Conservation (phyloP, 2,113 vertebrate genomes). For the Pygoscelis antarcticus region DNA sequence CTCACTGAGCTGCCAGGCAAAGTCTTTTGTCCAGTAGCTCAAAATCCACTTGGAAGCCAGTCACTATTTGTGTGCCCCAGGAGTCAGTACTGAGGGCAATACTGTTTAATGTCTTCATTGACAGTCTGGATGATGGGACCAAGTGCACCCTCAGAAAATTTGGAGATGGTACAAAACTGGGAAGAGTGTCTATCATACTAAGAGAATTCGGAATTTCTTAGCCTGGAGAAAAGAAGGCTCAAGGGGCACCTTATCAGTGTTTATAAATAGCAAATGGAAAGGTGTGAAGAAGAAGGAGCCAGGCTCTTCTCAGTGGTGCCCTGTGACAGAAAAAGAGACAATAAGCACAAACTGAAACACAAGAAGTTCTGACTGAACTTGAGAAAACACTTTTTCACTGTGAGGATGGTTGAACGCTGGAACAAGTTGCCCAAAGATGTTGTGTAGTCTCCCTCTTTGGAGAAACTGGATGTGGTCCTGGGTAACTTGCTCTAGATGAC, state of each 20-base stretch:
- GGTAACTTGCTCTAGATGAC: background rate
- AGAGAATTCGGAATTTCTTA: background rate
- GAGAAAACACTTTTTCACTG: background rate
- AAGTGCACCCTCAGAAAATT: background rate
- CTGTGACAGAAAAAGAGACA: background rate
- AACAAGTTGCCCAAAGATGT: background rate
- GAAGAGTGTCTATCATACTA: background rate
- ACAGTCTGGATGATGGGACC: background rate
- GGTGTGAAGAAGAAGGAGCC: background rate
- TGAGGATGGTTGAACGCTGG: background rate
- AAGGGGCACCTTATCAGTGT: too few relatives aligned
- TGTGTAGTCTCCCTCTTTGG: background rate
- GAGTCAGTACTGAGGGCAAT: background rate
- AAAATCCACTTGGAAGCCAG: background rate
- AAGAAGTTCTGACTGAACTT: background rate
- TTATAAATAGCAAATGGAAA: background rate
- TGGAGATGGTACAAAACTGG: background rate
- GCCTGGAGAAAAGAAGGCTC: background rate
- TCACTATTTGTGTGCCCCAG: background rate
- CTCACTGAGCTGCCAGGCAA: background rate
- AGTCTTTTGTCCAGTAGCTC: background rate
- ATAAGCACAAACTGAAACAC: background rate
- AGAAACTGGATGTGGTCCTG: background rate
- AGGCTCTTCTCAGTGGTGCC: background rate
- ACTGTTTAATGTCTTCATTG: background rate